phyloP scores from a whole-genome alignment of 2,113 vertebrate species.

The Lasiurus cinereus region DNA sequence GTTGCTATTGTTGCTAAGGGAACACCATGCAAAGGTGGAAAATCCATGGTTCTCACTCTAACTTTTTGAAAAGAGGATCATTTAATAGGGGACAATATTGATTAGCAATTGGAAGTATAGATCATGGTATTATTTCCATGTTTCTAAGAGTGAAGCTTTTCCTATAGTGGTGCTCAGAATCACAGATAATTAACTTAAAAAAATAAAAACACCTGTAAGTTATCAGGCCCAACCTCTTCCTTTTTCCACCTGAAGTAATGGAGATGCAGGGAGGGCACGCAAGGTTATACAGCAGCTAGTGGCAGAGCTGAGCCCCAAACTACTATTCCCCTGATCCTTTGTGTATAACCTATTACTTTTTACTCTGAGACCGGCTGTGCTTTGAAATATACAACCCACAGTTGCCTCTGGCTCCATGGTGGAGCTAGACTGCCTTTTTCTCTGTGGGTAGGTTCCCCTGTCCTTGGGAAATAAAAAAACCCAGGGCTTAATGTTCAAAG shows the following conservation, averaged over 20 bases:
- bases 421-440: neutral
- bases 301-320: neutral
- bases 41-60: neutral
- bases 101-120: neutral
- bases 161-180: neutral
- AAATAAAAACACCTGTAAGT: neutral
- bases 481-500: conserved; percentile 67
- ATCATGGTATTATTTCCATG: neutral
- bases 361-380: neutral
- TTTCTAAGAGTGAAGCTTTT: neutral
- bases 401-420: neutral
- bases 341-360: neutral
- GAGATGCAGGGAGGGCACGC: neutral
- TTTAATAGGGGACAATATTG: neutral
- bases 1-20: neutral
- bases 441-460: neutral
- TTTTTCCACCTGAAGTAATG: neutral
- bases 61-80: neutral
- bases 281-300: neutral
- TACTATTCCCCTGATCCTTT: neutral
- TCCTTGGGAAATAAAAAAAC: neutral
- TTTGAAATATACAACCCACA: neutral
- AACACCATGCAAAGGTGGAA: neutral
- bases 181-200: neutral
- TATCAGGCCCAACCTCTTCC: neutral